phyloP scores from a whole-genome alignment of 2,888 invertebrate species.

The Tuberolachnus salignus region DNA sequence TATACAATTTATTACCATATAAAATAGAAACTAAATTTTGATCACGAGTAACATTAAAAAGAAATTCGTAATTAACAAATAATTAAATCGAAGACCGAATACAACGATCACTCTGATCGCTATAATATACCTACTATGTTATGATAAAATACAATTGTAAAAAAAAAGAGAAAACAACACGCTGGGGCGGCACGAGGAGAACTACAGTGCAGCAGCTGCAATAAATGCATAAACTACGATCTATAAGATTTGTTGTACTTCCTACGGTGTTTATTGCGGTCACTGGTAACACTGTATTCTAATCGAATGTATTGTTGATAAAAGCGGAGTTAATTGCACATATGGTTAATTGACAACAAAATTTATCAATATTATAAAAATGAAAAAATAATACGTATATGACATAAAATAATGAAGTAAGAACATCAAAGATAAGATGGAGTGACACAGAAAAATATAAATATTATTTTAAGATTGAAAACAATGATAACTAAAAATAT shows the following conservation, averaged over 20 bases:
- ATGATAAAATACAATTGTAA: constrained; percentile 35
- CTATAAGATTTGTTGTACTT: background rate
- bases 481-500: too few species aligned
- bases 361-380: too few species aligned
- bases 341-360: too few species aligned
- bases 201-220: constrained; percentile 40
- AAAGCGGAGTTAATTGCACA: too few species aligned
- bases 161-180: constrained; percentile 44
- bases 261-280: background rate
- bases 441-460: too few species aligned
- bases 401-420: too few species aligned
- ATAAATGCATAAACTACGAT: background rate
- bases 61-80: constrained; percentile 16
- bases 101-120: background rate
- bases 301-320: background rate
- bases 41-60: constrained; percentile 1
- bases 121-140: background rate
- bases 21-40: constrained; percentile 15
- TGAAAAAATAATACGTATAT: too few species aligned
- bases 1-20: background rate
- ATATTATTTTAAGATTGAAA: too few species aligned
- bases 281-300: background rate
- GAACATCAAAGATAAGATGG: too few species aligned
- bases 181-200: constrained; percentile 48
- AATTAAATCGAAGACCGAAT: constrained; percentile 18